Evolutionary conservation across 64 coral and sea anemone species (phyloP), one percentile per base, ranked within the genome.

Genomic region (Porites lutea): DNA sequence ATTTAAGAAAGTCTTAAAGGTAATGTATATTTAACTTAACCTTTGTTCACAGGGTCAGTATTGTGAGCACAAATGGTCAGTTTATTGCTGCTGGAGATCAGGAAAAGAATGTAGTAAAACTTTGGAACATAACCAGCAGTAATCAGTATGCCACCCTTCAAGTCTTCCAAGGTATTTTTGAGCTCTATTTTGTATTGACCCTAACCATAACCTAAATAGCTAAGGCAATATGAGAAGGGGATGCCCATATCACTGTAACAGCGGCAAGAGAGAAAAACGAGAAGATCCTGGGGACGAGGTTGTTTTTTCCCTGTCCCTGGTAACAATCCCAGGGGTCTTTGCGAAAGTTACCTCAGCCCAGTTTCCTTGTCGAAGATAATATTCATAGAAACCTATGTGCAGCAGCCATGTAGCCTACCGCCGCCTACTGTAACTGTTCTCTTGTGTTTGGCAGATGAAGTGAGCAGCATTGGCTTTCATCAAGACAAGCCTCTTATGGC

Each of bases 81-180:
- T 84, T 75, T 48, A 48, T 91, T 62, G 89, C 79, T 4, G n/a
- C 72, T 14, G 89, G 79, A 23, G 3, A 46, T 21, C 77, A 83
- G 69, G 70, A 8, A 0, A 69, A 10, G 47, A 79, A 79, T 27
- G 23, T 60, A 8, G 89, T 81, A 37, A 52, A 60, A 45, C 15
- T 91, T 13, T 83, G 78, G 89, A 91, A 91, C 20, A 75, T 91
- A 48, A 74, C 45, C 59, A 61, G 48, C 48, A 50, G 53, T 50
- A 37, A 75, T 13, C 73, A 48, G 44, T 47, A 14, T 69, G 55
- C 69, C 5, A 50, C 78, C 52, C 47, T 91, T 61, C 53, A 71
- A 48, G 89, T 84, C 3, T 91, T 91, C 52, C 43, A 91, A 91
- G 89, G 89, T 91, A 63, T 59, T 46, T 72, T 37, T 45, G 21